Base-by-base conservation (phyloP, 1,140 invertebrate genomes). In the Bombyx mandarina region DNA sequence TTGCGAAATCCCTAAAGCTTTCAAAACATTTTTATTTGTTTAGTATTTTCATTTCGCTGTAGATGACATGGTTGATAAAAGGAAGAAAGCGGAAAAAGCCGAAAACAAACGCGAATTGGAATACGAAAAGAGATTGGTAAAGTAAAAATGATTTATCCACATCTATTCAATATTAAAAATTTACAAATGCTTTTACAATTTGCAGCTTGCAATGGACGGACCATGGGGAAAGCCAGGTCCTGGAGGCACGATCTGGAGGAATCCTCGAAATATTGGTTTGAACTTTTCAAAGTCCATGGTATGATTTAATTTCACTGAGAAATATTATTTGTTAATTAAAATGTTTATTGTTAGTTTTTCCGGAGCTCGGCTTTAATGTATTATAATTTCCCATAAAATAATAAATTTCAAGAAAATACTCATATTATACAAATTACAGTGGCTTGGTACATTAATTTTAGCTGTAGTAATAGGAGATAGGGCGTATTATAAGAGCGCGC, bases 251-350 rank as follows among this genome's bases (percentile, higher is more conserved):
- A 87, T 86, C 68, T 92, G 92, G 92, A 88, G 91, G 71, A 90
- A 90, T 74, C 92, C 91, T 60, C 84, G 89, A 63, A 78, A 90
- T 65, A 86, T 92, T 64, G 92, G 91, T 66, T 75, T 89, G 63
- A 90, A 91, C 82, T 93, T 93, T 87, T 89, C 90, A 45, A 89
- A 92, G 71, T 93, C 91, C 60, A 89, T 93, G 91, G 91, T 92
- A 89, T 66, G 26, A 35, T 35, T 35, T 35, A 35, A 35, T 35
- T 35, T 35, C 26, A 35, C 2, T 35, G 26, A 35, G 26, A 35
- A 35, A 35, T 35, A 35, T 35, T 35, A 35, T 35, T 35, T 35
- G 4, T 35, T 5, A 35, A 35, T 35, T 35, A 35, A 35, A 35
- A 35, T 35, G 26, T 35, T 35, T 35, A 1, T 35, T 35, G 26